Conservation (phyloP, 1,140 invertebrate genomes). For the Pantala flavescens region DNA sequence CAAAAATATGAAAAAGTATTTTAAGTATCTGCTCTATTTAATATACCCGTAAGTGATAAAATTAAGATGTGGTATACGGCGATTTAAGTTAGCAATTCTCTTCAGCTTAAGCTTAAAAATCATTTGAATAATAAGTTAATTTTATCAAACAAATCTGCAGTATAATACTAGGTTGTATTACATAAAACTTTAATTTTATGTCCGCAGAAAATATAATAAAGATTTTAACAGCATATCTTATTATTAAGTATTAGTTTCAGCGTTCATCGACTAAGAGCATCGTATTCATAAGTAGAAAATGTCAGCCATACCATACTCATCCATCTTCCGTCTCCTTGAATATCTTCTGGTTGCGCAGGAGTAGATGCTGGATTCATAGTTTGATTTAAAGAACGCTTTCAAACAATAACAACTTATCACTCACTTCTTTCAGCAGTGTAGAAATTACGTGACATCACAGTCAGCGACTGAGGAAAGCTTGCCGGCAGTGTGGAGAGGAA, state of each 20-base stretch:
- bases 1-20: too few relatives aligned
- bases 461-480: not conserved
- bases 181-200: too few relatives aligned
- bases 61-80: not conserved
- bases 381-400: not conserved
- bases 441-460: not conserved
- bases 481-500: not conserved
- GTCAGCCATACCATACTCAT: slow-evolving; percentile 46
- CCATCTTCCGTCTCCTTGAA: slow-evolving; percentile 54
- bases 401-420: not conserved
- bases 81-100: too few relatives aligned
- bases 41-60: slow-evolving; percentile 19
- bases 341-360: slow-evolving; percentile 48
- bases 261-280: too few relatives aligned
- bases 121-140: too few relatives aligned
- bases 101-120: too few relatives aligned
- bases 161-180: too few relatives aligned
- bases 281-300: slow-evolving; percentile 14
- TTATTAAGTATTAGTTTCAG: too few relatives aligned
- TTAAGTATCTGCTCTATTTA: too few relatives aligned
- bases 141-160: too few relatives aligned
- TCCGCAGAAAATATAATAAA: too few relatives aligned
- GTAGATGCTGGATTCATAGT: slow-evolving; percentile 47
- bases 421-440: not conserved
- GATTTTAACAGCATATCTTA: too few relatives aligned